Conservation (phyloP, 1,140 invertebrate species). For the Dufourea novaeangliae region DNA sequence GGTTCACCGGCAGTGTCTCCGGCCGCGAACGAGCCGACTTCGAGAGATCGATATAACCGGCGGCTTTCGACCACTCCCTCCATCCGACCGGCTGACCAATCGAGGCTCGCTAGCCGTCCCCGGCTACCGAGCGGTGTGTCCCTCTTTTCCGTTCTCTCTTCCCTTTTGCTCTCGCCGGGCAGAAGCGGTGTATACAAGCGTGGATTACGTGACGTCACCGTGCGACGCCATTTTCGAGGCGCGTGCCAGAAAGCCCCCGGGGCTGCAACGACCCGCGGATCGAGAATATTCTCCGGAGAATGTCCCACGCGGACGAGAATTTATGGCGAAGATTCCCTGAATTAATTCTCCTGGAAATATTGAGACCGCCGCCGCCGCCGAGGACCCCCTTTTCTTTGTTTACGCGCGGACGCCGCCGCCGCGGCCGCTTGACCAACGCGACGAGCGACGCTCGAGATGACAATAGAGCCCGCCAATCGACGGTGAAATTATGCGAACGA, state of each 20-base stretch:
- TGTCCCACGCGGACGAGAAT: constrained; percentile 51
- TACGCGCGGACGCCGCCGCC: neutral
- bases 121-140: constrained; percentile 70
- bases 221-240: constrained; percentile 79
- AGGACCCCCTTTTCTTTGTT: constrained; percentile 26
- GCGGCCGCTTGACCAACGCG: constrained; percentile 18
- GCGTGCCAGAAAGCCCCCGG: constrained; percentile 74
- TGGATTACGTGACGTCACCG: constrained; percentile 76
- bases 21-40: constrained; percentile 61
- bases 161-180: constrained; percentile 57
- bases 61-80: constrained; percentile 78
- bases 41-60: constrained; percentile 78
- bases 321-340: constrained; percentile 49
- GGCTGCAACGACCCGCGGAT: constrained; percentile 43
- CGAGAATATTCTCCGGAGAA: constrained; percentile 57
- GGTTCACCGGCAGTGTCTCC: constrained; percentile 49
- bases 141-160: constrained; percentile 70
- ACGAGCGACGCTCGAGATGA: neutral
- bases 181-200: constrained; percentile 51
- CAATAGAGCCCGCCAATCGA: too few species aligned
- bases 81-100: constrained; percentile 76
- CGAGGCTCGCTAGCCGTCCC: constrained; percentile 76
- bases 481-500: neutral
- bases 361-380: constrained; percentile 17
- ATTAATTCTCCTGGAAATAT: constrained; percentile 49